A percentile compares a stretch with the other conserved stretches of the same genome.
phyloP scores from a whole-genome alignment of 1,140 invertebrate species.

The Bombyx mandarina region DNA sequence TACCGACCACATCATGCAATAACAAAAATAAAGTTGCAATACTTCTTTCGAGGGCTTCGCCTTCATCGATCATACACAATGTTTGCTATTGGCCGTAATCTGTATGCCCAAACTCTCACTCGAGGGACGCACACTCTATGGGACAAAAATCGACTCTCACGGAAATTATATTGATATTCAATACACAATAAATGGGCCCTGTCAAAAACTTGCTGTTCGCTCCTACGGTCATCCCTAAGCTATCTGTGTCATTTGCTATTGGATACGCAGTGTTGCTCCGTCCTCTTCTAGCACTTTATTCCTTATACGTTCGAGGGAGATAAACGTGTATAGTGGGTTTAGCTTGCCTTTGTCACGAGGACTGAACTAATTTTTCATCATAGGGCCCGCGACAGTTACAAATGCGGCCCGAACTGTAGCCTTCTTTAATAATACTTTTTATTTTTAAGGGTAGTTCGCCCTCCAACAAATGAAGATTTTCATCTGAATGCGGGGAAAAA shows the following conservation, averaged over 20 bases:
- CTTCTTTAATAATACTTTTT: slow-evolving; percentile 74
- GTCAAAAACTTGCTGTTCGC: slow-evolving; percentile 71
- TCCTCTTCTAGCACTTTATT: slow-evolving; percentile 28
- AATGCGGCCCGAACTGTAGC: slow-evolving; percentile 72
- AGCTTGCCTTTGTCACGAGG: slow-evolving; percentile 66
- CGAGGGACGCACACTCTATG: slow-evolving; percentile 52
- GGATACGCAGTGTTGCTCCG: slow-evolving; percentile 43
- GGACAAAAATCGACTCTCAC: slow-evolving; percentile 67
- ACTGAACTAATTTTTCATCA: slow-evolving; percentile 73
- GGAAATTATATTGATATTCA: slow-evolving; percentile 72
- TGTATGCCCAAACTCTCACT: slow-evolving; percentile 59
- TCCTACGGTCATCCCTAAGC: slow-evolving; percentile 70
- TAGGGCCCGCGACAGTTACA: slow-evolving; percentile 71
- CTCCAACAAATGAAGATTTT: slow-evolving; percentile 64
- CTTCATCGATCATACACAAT: slow-evolving; percentile 48
- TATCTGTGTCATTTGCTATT: slow-evolving; percentile 69
- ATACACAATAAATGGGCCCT: slow-evolving; percentile 71
- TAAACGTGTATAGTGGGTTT: slow-evolving; percentile 50
- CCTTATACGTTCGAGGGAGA: slow-evolving; percentile 43
- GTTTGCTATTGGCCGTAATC: slow-evolving; percentile 67
- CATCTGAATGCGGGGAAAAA: slow-evolving; percentile 57
- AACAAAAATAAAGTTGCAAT: too few relatives aligned
- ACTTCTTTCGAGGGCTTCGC: slow-evolving; percentile 9
- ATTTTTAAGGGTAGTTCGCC: slow-evolving; percentile 68
- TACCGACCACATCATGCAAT: too few relatives aligned